Conservation (phyloP, 2,113 vertebrate genomes). For the Harpagus bidentatus region DNA sequence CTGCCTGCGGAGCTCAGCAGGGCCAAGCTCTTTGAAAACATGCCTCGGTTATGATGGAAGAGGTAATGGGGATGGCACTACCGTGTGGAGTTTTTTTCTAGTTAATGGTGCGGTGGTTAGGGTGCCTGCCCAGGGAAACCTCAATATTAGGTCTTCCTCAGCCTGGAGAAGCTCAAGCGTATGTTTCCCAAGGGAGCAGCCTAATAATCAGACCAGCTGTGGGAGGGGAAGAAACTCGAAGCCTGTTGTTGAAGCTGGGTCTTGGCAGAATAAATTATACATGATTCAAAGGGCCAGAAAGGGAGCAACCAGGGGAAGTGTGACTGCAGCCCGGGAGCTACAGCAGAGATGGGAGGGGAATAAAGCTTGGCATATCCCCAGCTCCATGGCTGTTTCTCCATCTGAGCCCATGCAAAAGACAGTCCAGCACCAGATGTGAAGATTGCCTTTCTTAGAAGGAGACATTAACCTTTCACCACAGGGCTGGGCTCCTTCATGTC, state of each 20-base stretch:
- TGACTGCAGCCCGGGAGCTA: background rate
- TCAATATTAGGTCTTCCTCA: background rate
- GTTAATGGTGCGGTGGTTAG: background rate
- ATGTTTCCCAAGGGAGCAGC: background rate
- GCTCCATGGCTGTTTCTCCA: background rate
- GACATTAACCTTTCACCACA: background rate
- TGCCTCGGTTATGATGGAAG: background rate
- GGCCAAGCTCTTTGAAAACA: background rate
- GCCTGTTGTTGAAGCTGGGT: background rate
- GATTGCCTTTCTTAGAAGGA: background rate
- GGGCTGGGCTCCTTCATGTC: background rate
- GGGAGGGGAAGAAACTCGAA: background rate
- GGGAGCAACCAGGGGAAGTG: background rate
- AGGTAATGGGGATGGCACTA: background rate
- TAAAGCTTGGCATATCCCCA: background rate
- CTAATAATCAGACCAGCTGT: background rate
- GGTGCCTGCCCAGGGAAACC: background rate
- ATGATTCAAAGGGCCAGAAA: background rate
- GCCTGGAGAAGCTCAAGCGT: background rate
- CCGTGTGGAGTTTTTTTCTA: rapidly evolving
- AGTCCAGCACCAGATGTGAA: background rate
- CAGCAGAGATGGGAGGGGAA: background rate
- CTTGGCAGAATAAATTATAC: background rate
- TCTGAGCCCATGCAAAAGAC: background rate
- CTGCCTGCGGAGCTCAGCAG: background rate